These are phyloP conservation scores for Eulemur albifrons DNA, from an alignment of 2,797 vertebrate species.

Conservation along the genomic window DNA sequence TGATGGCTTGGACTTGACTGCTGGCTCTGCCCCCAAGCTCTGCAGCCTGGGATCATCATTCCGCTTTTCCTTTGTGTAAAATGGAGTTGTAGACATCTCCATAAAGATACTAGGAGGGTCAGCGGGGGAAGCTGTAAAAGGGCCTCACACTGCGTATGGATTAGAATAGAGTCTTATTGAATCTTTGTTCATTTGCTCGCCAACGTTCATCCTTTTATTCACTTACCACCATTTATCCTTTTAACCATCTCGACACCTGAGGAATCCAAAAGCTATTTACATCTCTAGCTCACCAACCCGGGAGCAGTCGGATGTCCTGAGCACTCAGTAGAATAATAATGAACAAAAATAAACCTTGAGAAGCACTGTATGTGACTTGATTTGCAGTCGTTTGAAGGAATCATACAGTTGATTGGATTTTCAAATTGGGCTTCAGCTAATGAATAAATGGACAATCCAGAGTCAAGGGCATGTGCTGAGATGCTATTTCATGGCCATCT, in stretches of 20 bases:
- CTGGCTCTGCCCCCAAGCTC: not conserved
- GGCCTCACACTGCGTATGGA: not conserved
- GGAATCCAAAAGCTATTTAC: not conserved
- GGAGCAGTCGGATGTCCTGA: not conserved
- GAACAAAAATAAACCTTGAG: not conserved
- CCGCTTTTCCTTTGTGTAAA: not conserved
- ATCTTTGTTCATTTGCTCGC: not conserved
- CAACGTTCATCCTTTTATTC: not conserved
- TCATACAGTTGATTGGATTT: slow-evolving; percentile 9
- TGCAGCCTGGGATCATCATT: not conserved
- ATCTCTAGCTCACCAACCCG: not conserved
- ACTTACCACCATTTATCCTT: not conserved
- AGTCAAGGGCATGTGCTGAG: not conserved
- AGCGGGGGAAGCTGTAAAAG: not conserved
- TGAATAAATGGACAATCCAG: slow-evolving; percentile 20
- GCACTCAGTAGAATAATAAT: not conserved
- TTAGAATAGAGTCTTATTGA: not conserved
- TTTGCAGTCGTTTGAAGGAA: slow-evolving; percentile 36
- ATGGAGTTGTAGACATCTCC: not conserved
- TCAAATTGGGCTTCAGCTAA: slow-evolving; percentile 36
- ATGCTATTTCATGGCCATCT: not conserved
- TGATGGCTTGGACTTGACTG: not conserved
- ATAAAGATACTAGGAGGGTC: not conserved
- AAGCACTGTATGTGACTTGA: not conserved
- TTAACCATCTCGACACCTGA: not conserved